Percentiles rank a stretch among this genome's conserved stretches.
phyloP scores from a whole-genome alignment of 2,888 invertebrate genomes.

The Archips xylosteana region DNA sequence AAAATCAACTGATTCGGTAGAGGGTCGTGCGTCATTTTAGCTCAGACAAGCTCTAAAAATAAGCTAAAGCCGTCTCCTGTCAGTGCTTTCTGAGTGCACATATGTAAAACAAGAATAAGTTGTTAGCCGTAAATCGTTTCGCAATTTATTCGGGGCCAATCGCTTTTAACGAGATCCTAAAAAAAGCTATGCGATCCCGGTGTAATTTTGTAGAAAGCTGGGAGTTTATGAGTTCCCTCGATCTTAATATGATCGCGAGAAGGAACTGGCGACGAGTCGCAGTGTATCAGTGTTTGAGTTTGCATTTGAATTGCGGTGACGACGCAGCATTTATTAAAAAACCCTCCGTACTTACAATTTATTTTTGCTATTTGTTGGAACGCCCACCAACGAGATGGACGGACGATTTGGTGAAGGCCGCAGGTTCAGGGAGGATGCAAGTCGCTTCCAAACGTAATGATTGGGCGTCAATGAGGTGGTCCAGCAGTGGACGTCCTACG shows the following conservation, averaged over 20 bases:
- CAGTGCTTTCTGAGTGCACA: neutral
- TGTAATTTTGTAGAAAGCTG: conserved; percentile 29
- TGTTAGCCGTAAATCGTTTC: neutral
- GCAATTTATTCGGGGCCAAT: neutral
- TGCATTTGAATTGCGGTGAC: neutral
- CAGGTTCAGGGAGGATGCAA: no score
- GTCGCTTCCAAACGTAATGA: no score
- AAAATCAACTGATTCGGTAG: no score
- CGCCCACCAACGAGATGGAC: no score
- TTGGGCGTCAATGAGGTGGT: no score
- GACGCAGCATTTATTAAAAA: neutral
- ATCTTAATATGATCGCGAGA: conserved; percentile 25
- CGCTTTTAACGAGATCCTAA: neutral
- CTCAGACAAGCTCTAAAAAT: no score
- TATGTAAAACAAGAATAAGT: neutral
- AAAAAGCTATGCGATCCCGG: conserved; percentile 6
- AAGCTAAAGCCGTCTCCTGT: no score
- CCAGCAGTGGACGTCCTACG: no score
- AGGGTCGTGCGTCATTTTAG: no score
- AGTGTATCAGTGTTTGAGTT: conserved; percentile 6
- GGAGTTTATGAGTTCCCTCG: conserved; percentile 20
- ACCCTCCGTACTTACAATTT: neutral
- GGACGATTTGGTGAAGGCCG: no score
- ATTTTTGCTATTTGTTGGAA: no score
- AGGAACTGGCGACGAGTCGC: neutral